phyloP scores from a whole-genome alignment of 2,888 invertebrate species.

The Cryptosula pallasiana region DNA sequence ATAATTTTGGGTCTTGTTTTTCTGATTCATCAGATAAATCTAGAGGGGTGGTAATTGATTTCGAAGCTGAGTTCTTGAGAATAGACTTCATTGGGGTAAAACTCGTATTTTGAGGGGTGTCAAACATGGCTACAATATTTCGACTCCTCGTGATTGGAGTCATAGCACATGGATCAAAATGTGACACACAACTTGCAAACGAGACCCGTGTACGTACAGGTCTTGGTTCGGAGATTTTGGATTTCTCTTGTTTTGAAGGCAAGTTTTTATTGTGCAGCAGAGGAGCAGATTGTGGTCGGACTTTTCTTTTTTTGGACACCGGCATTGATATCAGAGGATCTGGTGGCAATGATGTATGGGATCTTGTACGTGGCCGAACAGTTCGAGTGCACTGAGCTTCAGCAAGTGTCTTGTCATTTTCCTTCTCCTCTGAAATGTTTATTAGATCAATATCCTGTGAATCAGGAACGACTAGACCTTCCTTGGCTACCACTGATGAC shows the following conservation, averaged over 20 bases:
- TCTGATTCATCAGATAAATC: not conserved
- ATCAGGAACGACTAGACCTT: not conserved
- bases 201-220: not conserved
- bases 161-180: not conserved
- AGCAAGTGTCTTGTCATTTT: not conserved
- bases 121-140: constrained; percentile 2
- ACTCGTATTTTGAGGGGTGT: not conserved
- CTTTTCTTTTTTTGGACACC: not conserved
- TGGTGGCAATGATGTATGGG: too few species aligned
- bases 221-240: not conserved
- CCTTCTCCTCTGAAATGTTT: not conserved
- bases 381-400: too few species aligned
- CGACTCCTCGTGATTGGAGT: not conserved
- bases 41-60: too few species aligned
- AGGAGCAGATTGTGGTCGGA: not conserved
- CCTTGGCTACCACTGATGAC: not conserved
- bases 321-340: not conserved
- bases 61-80: not conserved
- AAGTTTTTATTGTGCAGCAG: not conserved
- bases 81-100: not conserved
- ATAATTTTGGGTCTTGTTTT: not conserved
- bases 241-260: not conserved
- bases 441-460: not conserved
- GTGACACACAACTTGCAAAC: not conserved
- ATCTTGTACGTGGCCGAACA: too few species aligned